These are phyloP conservation scores for Hirudinaria manillensis DNA, from an alignment of 2,888 invertebrate genomes.

Conservation along the genomic window DNA sequence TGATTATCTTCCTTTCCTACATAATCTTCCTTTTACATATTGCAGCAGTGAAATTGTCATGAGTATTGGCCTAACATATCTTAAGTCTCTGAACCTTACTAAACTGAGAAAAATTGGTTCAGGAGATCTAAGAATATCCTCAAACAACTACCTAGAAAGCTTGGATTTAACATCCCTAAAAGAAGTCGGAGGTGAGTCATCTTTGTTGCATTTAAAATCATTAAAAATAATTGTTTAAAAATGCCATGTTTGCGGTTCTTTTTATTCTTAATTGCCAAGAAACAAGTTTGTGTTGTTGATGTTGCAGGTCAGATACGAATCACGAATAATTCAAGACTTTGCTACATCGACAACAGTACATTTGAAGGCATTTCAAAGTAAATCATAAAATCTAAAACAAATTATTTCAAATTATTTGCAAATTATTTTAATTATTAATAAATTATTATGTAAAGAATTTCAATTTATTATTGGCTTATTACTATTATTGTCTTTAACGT, in stretches of 20 bases:
- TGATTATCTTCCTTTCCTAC: not conserved
- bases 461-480: no score
- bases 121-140: not conserved
- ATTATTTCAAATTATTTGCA: no score
- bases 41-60: no score
- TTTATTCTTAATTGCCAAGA: no score
- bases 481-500: no score
- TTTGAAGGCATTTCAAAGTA: conserved; percentile 9
- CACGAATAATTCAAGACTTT: not conserved
- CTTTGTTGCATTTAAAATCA: no score
- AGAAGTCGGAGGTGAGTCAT: no score
- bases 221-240: no score
- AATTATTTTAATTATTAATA: no score
- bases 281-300: not conserved
- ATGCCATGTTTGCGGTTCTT: no score
- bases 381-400: not conserved
- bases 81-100: not conserved
- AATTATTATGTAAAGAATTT: no score
- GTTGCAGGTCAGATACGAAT: not conserved
- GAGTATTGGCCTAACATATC: not conserved
- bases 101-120: not conserved
- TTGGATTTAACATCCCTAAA: not conserved
- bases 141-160: not conserved
- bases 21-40: no score
- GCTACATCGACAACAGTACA: not conserved